Evolutionary conservation across 2,888 invertebrate species (phyloP).

Genomic region (Temnothorax ravouxi): DNA sequence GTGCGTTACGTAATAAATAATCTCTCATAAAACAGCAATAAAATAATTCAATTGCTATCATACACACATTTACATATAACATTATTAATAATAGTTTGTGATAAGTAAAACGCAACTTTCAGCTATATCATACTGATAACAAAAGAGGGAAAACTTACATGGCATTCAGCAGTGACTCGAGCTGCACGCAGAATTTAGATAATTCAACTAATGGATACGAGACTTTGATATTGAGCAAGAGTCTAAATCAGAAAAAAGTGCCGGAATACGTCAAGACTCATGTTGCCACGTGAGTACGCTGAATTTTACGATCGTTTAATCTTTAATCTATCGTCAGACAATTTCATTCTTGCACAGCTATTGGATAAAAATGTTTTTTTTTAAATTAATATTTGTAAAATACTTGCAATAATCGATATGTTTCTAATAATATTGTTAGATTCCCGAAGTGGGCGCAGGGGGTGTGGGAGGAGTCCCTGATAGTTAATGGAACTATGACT

Average conservation of each 20-base stretch:
- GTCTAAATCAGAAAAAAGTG: slow-evolving; percentile 83
- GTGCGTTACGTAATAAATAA: slow-evolving; percentile 85
- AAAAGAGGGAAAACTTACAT: slow-evolving; percentile 88
- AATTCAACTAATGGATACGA: slow-evolving; percentile 89
- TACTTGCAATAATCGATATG: neutral
- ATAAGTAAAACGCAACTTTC: slow-evolving; percentile 57
- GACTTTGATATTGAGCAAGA: slow-evolving; percentile 87
- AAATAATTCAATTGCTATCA: neutral
- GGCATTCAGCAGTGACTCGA: slow-evolving; percentile 89
- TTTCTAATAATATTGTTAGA: slow-evolving; percentile 75
- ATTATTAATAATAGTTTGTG: neutral
- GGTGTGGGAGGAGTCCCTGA: slow-evolving; percentile 88
- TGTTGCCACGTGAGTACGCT: slow-evolving; percentile 82
- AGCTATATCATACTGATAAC: slow-evolving; percentile 87
- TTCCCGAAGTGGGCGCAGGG: slow-evolving; percentile 90
- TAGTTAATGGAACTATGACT: slow-evolving; percentile 86
- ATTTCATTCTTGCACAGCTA: neutral
- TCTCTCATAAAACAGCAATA: neutral
- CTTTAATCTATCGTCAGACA: neutral
- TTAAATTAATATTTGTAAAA: neutral
- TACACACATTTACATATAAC: neutral
- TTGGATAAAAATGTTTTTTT: neutral
- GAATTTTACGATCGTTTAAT: slow-evolving; percentile 1
- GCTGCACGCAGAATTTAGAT: slow-evolving; percentile 88
- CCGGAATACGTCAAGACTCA: slow-evolving; percentile 83